Evolutionary conservation across 1,140 invertebrate genomes (phyloP), one percentile per base, ranked within the genome.

Genomic region (Drosophila neocordata): DNA sequence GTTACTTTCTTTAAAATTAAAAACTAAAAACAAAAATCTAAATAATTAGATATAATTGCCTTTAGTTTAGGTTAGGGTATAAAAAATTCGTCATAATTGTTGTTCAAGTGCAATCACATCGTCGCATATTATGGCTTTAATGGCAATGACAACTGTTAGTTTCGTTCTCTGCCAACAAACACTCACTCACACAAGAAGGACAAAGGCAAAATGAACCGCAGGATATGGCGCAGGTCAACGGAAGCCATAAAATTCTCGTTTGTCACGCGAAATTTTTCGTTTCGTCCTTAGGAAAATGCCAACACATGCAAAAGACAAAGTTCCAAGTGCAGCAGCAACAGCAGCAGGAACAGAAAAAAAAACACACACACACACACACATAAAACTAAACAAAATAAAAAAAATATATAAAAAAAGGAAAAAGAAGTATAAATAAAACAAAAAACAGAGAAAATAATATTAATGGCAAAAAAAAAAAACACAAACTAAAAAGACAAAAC

Each of bases 191-290:
- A 69, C 41, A 48, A 48, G 15, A 3, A 48, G 41, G 41, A 78
- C 75, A 78, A 71, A 73, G 63, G 75, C 80, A 75, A 82, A 48
- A 76, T 71, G 78, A 85, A 85, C 82, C 82, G 77, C 85, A 89
- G 87, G 87, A 89, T 89, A 89, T 88, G 80, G 83, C 83, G 73
- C 89, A 90, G 89, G 89, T 90, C 89, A 90, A 90, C 89, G 88
- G 89, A 90, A 90, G 88, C 88, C 89, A 90, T 90, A 90, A 90
- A 90, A 90, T 89, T 76, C 89, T 90, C 89, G 89, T 90, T 90
- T 90, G 89, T 90, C 89, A 90, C 89, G 89, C 89, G 89, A 90
- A 89, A 74, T 74, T 74, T 85, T 90, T 76, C 78, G 73, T 55
- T 58, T 62, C 62, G 60, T 69, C 59, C 65, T 52, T 58, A 75